These are phyloP conservation scores for Chrysolina americana DNA, from an alignment of 2,888 invertebrate species.

Conservation along the genomic window DNA sequence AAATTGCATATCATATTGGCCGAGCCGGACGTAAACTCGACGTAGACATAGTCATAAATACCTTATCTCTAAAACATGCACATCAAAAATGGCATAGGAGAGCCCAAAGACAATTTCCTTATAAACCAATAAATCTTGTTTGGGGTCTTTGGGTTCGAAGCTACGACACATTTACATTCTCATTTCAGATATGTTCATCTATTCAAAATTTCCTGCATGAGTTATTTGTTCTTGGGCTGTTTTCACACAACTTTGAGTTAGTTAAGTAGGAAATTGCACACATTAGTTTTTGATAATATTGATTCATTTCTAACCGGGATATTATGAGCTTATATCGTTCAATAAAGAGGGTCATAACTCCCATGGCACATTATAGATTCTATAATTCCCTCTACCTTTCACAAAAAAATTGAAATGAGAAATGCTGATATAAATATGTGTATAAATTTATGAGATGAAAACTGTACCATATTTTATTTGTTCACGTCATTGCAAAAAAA, in stretches of 20 bases:
- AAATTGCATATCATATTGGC: conserved; percentile 48
- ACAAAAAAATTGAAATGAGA: too few relatives aligned
- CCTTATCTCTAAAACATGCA: conserved; percentile 50
- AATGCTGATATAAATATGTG: too few relatives aligned
- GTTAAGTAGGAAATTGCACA: too few relatives aligned
- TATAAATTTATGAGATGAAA: too few relatives aligned
- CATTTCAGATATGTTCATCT: conserved; percentile 52
- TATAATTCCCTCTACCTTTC: too few relatives aligned
- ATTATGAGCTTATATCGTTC: too few relatives aligned
- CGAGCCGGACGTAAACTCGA: conserved; percentile 46
- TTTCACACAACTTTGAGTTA: neutral
- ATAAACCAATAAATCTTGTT: conserved; percentile 62
- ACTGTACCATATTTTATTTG: too few relatives aligned
- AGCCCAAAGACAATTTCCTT: conserved; percentile 55
- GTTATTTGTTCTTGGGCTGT: neutral
- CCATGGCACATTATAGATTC: too few relatives aligned
- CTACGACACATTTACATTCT: conserved; percentile 55
- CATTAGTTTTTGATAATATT: too few relatives aligned
- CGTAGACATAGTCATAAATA: conserved; percentile 51
- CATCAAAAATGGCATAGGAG: conserved; percentile 45
- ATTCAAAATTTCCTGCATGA: neutral
- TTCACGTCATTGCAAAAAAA: too few relatives aligned
- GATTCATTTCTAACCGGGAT: too few relatives aligned
- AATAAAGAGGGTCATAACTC: too few relatives aligned
- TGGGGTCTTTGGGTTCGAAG: conserved; percentile 59